Percentiles rank a stretch among this genome's conserved stretches.
These are phyloP conservation scores for Oriolus oriolus DNA, from an alignment of 2,113 vertebrate genomes.

Conservation along the genomic window DNA sequence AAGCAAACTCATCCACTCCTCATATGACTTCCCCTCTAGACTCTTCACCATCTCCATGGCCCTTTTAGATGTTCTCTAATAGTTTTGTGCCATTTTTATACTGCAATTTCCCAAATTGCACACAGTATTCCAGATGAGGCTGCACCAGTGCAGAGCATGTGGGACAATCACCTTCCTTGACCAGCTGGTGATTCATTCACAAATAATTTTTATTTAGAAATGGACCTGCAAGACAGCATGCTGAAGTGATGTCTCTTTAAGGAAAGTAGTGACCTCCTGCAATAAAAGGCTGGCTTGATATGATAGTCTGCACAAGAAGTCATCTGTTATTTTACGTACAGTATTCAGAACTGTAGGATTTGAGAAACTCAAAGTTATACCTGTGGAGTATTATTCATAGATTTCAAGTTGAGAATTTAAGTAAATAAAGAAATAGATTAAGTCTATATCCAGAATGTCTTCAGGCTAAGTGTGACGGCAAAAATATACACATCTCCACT, in stretches of 20 bases:
- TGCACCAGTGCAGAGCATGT: not conserved
- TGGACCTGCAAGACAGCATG: not conserved
- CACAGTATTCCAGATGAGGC: not conserved
- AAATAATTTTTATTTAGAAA: not conserved
- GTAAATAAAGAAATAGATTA: not conserved
- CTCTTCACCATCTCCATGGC: not conserved
- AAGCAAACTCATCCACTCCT: not conserved
- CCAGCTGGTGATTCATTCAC: rapidly evolving
- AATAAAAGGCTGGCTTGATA: not conserved
- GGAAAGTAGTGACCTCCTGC: not conserved
- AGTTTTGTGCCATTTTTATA: not conserved
- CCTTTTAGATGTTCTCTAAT: not conserved
- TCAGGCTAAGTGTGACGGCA: not conserved
- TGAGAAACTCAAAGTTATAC: not conserved
- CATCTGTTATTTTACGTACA: not conserved
- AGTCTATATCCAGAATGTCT: not conserved
- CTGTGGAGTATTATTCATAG: not conserved
- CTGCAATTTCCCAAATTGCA: not conserved
- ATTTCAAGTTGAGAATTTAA: not conserved
- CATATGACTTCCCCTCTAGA: not conserved
- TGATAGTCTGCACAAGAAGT: not conserved
- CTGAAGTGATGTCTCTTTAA: not conserved
- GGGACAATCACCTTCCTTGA: not conserved
- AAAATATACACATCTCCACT: not conserved
- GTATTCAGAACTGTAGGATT: not conserved